A percentile compares a stretch with the other conserved stretches of the same genome.
Evolutionary conservation across 2,888 invertebrate genomes (phyloP).

Genomic region (Erebia palarica): DNA sequence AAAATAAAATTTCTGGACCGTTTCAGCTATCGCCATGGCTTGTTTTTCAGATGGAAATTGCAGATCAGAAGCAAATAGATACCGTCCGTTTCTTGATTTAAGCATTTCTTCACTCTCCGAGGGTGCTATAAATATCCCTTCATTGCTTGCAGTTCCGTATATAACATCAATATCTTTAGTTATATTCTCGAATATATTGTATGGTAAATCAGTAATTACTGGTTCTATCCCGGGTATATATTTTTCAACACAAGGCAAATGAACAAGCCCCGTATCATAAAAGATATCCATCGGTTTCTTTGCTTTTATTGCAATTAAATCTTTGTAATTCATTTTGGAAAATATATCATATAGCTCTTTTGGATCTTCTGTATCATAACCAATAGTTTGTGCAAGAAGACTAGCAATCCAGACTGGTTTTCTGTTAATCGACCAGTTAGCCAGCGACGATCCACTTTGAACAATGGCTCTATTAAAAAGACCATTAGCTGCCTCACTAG

Average conservation of each 20-base stretch:
- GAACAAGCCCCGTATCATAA: conserved; percentile 65
- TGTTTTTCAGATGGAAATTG: conserved; percentile 58
- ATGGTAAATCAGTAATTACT: conserved; percentile 64
- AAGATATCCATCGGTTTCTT: conserved; percentile 61
- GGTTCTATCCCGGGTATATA: conserved; percentile 59
- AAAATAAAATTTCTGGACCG: conserved; percentile 70
- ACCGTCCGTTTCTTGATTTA: conserved; percentile 54
- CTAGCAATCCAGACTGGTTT: conserved; percentile 65
- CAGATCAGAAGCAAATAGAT: conserved; percentile 70
- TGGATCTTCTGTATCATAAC: conserved; percentile 60
- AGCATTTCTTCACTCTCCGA: conserved; percentile 51
- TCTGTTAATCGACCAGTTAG: conserved; percentile 69
- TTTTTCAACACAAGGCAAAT: conserved; percentile 70
- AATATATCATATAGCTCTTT: conserved; percentile 65
- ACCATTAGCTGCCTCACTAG: conserved; percentile 60
- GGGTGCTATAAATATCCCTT: conserved; percentile 59
- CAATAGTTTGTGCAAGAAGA: conserved; percentile 62
- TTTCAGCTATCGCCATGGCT: conserved; percentile 52
- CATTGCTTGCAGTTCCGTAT: conserved; percentile 62
- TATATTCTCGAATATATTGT: conserved; percentile 58
- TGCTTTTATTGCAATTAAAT: conserved; percentile 54
- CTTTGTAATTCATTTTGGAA: conserved; percentile 52
- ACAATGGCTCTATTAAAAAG: conserved; percentile 67
- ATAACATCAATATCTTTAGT: conserved; percentile 48
- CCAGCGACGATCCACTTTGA: conserved; percentile 67